These are phyloP conservation scores for Ptychochromis oligacanthus DNA, from an alignment of 2,113 vertebrate genomes.

Conservation along the genomic window DNA sequence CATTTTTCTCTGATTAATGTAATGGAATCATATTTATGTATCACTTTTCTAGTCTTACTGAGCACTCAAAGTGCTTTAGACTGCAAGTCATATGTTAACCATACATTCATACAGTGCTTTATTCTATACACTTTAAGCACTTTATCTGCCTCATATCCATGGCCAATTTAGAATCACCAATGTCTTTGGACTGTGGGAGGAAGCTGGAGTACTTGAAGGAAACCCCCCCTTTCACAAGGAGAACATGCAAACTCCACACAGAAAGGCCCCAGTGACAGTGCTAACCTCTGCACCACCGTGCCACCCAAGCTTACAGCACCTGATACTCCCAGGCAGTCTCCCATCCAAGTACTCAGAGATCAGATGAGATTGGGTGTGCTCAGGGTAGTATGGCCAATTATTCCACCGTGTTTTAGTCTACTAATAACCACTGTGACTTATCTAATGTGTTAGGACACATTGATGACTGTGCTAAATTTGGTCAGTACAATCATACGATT, in stretches of 20 bases:
- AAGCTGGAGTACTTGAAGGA: neutral
- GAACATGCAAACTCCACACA: neutral
- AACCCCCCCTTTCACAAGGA: constrained; percentile 1
- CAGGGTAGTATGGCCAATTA: neutral
- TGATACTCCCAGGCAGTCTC: neutral
- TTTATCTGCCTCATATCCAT: neutral
- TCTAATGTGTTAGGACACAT: neutral
- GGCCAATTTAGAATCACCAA: neutral
- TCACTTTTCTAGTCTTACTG: too few relatives aligned
- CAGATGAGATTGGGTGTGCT: neutral
- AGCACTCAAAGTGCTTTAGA: too few relatives aligned
- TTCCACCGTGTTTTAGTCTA: neutral
- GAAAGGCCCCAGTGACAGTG: neutral
- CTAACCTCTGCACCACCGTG: neutral
- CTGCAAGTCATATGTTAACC: neutral
- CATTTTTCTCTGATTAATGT: too few relatives aligned
- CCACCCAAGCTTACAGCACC: neutral
- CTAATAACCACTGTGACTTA: neutral
- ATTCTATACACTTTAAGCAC: neutral
- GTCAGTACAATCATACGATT: neutral
- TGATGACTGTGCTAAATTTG: neutral
- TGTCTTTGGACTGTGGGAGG: neutral
- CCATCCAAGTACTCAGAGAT: neutral
- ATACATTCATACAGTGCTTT: neutral
- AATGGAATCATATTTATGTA: too few relatives aligned